phyloP scores from a whole-genome alignment of 2,113 vertebrate genomes.

The Cinclus mexicanus region DNA sequence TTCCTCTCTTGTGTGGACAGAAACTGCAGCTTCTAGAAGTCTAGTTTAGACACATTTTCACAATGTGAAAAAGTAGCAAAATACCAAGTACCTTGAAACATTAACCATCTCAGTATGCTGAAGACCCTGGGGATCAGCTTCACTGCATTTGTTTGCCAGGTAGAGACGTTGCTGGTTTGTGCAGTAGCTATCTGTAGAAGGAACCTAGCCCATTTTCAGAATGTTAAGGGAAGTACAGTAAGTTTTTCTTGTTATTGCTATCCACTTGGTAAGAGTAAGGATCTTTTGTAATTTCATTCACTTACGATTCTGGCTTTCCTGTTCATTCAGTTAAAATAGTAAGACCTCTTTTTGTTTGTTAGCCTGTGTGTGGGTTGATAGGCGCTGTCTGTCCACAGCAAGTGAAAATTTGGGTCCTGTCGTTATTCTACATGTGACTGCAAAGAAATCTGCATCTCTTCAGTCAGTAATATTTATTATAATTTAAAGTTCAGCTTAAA shows the following conservation, averaged over 20 bases:
- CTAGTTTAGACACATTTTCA: background rate
- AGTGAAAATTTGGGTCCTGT: background rate
- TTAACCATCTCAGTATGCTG: background rate
- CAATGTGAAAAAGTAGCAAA: background rate
- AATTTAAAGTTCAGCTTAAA: background rate
- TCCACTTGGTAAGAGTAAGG: background rate
- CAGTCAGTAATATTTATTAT: background rate
- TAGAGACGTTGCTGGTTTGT: background rate
- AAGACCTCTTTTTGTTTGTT: background rate
- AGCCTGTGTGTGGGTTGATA: background rate
- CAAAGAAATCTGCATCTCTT: background rate
- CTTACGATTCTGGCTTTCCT: background rate
- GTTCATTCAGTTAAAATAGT: background rate
- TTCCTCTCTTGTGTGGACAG: background rate
- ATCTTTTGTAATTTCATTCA: background rate
- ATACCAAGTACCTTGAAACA: background rate
- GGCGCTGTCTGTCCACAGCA: background rate
- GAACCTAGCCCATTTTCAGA: background rate
- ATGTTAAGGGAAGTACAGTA: background rate
- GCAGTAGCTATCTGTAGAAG: background rate
- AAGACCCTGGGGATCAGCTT: background rate
- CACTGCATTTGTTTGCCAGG: background rate
- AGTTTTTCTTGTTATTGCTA: background rate
- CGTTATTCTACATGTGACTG: background rate
- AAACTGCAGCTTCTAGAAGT: background rate